Base-by-base conservation (phyloP, 2,113 vertebrate species). In the Sinocyclocheilus grahami region DNA sequence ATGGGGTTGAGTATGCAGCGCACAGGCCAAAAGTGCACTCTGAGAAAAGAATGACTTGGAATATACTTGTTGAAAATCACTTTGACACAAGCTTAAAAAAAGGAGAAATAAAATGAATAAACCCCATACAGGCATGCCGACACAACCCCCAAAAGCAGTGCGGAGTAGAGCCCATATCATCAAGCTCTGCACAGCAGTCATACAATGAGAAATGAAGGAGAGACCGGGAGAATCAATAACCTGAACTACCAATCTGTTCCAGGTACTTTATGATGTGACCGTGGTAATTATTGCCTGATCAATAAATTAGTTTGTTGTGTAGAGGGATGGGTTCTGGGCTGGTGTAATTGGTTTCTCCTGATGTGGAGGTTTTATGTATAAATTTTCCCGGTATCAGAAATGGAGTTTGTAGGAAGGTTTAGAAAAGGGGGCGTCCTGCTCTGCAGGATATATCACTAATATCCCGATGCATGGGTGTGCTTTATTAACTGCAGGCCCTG, bases 251-350 rank as follows among this genome's bases (percentile, higher is more conserved):
- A 94, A 94, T 94, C 93, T 93, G 92, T 91, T 94, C 92, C 92
- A 93, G 92, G 93, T 93, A 92, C 92, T 95, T 95, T 94, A 94
- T 94, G 94, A 94, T 94, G 92, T 92, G 93, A 94, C 93, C 92
- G 89, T 92, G 92, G 92, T 94, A 94, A 95, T 95, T 94, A 95
- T 94, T 90, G 90, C 89, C 88, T 71, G 90, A 94, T 95, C 93
- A 90, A 94, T 95, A 90, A 92, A 92, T 94, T 82, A 91, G 92
- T 93, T 94, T 93, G 93, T 93, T 94, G 90, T 91, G 91, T 78
- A 89, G 88, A 92, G 82, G 84, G 90, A 89, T 87, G 75, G 90
- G 62, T 53, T 86, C 86, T 90, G 88, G 62, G 33, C 76, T 89
- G 48, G 86, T 46, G 90, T 94, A 93, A 94, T 94, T 94, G 93